Conservation (phyloP, 2,797 vertebrate genomes). For the Liparis tanakae region DNA sequence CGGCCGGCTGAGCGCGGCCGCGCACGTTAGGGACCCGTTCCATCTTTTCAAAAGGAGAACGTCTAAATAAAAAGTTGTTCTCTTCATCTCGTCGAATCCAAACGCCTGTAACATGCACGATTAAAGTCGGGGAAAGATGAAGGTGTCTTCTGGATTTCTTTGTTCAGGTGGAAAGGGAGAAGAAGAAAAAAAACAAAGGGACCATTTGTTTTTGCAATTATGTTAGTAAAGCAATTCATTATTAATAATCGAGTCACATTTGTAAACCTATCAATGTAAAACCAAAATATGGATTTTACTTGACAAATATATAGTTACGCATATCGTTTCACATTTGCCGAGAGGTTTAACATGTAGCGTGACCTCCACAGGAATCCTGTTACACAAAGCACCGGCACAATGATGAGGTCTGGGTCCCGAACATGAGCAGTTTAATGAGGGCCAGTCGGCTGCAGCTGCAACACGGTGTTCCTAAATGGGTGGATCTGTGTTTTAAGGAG, state of each 20-base stretch:
- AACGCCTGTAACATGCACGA: not conserved
- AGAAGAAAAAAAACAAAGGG: too few species aligned
- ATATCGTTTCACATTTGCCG: too few species aligned
- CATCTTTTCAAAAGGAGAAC: not conserved
- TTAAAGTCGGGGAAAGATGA: constrained; percentile 9
- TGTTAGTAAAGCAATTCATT: not conserved
- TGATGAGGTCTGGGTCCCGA: not conserved
- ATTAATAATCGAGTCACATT: not conserved
- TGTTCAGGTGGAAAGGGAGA: not conserved
- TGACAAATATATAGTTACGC: too few species aligned
- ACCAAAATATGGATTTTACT: not conserved
- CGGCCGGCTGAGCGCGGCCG: fast-evolving
- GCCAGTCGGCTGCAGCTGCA: not conserved
- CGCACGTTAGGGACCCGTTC: not conserved
- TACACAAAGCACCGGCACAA: not conserved
- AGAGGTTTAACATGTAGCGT: not conserved
- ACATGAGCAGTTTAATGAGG: not conserved
- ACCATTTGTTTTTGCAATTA: not conserved
- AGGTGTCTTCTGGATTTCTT: not conserved
- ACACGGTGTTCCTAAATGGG: not conserved
- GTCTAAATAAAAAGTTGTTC: not conserved
- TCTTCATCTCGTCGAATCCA: not conserved
- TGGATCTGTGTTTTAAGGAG: not conserved
- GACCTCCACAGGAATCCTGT: not conserved
- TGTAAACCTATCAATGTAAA: not conserved